Conservation (phyloP, 2,888 invertebrate genomes). For the Troglohyphantes excavatus region DNA sequence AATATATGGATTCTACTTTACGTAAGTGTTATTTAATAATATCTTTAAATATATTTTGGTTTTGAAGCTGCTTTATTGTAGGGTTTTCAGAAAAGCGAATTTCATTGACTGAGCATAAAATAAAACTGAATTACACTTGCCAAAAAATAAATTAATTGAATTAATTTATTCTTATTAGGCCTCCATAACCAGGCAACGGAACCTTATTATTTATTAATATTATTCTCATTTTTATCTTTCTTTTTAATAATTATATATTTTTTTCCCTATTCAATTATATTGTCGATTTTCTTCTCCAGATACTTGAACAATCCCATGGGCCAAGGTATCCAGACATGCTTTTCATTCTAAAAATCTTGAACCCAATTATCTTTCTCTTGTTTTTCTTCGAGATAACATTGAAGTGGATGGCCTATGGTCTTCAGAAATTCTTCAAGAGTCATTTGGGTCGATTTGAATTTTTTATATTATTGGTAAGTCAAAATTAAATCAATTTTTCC, state of each 20-base stretch:
- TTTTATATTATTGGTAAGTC: slow-evolving; percentile 64
- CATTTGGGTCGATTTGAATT: slow-evolving; percentile 72
- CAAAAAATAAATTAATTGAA: no score
- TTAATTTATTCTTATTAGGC: no score
- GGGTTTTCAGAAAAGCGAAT: no score
- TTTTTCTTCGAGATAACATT: slow-evolving; percentile 69
- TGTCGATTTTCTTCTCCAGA: slow-evolving; percentile 32
- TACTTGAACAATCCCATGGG: slow-evolving; percentile 65
- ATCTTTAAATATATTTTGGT: no score
- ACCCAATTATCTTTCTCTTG: slow-evolving; percentile 57
- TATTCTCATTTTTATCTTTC: no score
- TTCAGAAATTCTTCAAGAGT: slow-evolving; percentile 72
- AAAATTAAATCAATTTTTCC: neutral
- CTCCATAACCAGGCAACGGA: no score
- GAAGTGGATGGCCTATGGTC: slow-evolving; percentile 77
- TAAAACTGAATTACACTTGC: no score
- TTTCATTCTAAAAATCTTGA: slow-evolving; percentile 27
- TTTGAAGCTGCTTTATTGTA: no score
- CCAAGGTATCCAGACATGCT: slow-evolving; percentile 38
- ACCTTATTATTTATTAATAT: no score
- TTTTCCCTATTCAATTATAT: neutral
- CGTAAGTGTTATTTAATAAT: no score
- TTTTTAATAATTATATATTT: neutral
- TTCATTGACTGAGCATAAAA: no score
- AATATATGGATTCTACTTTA: no score